phyloP scores from a whole-genome alignment of 1,140 invertebrate species.

The Drosophila punjabiensis region DNA sequence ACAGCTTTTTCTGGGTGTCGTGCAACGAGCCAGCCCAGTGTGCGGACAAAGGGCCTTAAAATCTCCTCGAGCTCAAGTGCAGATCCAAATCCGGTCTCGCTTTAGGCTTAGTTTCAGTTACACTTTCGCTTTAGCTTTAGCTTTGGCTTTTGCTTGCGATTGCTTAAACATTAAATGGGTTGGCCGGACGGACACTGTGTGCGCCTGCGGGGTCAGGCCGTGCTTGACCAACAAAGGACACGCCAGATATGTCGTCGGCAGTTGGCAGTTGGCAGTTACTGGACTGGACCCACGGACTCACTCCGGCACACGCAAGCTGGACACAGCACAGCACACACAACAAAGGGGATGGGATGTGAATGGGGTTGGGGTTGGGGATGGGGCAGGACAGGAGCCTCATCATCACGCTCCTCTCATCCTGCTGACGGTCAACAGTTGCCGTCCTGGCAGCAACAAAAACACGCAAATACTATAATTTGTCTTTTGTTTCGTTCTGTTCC shows the following conservation, averaged over 20 bases:
- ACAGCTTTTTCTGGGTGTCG: slow-evolving; percentile 21
- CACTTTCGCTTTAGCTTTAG: slow-evolving; percentile 23
- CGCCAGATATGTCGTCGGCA: slow-evolving; percentile 53
- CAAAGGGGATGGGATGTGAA: slow-evolving; percentile 15
- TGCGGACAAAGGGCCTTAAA: slow-evolving; percentile 23
- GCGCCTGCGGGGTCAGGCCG: slow-evolving; percentile 43
- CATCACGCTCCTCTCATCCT: slow-evolving; percentile 25
- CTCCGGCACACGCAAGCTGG: slow-evolving; percentile 8
- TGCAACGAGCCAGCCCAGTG: neutral
- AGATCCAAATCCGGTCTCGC: slow-evolving; percentile 24
- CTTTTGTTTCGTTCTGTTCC: slow-evolving; percentile 43
- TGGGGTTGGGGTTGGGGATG: slow-evolving; percentile 3
- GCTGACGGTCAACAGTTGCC: slow-evolving; percentile 50
- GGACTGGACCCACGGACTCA: slow-evolving; percentile 21
- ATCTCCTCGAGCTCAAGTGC: slow-evolving; percentile 32
- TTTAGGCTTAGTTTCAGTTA: slow-evolving; percentile 37
- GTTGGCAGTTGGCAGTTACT: slow-evolving; percentile 24
- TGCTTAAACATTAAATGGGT: slow-evolving; percentile 60
- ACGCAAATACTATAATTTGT: slow-evolving; percentile 61
- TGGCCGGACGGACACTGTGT: slow-evolving; percentile 38
- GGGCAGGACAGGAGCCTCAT: slow-evolving; percentile 9
- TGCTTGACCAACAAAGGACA: slow-evolving; percentile 43
- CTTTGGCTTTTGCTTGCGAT: slow-evolving; percentile 13
- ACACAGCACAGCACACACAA: slow-evolving; percentile 27
- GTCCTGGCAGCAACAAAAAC: slow-evolving; percentile 52